Percentiles rank a stretch among this genome's conserved stretches.
These are phyloP conservation scores for Sarcophaga peregrina DNA, from an alignment of 1,140 invertebrate genomes.

Conservation along the genomic window DNA sequence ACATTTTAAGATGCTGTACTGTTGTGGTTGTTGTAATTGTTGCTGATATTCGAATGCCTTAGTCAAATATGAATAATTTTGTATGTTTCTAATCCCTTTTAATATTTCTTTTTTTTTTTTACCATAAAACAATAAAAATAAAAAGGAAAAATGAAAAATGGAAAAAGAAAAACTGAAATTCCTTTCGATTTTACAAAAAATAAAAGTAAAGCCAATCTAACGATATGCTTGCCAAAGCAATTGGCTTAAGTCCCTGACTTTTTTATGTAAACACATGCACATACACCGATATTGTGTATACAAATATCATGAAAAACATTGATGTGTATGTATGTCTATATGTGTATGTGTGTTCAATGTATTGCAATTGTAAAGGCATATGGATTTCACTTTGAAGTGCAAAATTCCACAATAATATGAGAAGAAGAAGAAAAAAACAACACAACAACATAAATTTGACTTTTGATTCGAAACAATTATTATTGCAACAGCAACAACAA, in stretches of 20 bases:
- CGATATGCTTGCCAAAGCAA: background rate
- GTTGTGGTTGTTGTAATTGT: no score
- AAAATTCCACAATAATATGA: background rate
- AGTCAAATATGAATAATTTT: no score
- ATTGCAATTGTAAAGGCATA: background rate
- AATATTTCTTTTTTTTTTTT: no score
- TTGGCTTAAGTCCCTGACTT: background rate
- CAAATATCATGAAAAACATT: background rate
- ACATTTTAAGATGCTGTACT: no score
- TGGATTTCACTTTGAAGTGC: background rate
- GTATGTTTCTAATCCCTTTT: no score
- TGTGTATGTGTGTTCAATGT: background rate
- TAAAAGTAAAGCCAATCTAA: background rate
- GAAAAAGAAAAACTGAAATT: no score
- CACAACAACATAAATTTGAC: conserved; percentile 2
- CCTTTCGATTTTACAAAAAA: background rate
- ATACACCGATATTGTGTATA: background rate
- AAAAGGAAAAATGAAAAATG: no score
- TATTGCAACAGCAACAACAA: no score
- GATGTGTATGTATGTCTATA: background rate
- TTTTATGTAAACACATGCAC: background rate
- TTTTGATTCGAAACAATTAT: conserved; percentile 9
- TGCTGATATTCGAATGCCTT: no score
- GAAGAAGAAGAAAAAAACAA: no score
- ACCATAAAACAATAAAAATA: no score